Percentiles rank a stretch among this genome's conserved stretches.
Conservation (phyloP, 1,140 invertebrate genomes). For the Zaprionus camerounensis region DNA sequence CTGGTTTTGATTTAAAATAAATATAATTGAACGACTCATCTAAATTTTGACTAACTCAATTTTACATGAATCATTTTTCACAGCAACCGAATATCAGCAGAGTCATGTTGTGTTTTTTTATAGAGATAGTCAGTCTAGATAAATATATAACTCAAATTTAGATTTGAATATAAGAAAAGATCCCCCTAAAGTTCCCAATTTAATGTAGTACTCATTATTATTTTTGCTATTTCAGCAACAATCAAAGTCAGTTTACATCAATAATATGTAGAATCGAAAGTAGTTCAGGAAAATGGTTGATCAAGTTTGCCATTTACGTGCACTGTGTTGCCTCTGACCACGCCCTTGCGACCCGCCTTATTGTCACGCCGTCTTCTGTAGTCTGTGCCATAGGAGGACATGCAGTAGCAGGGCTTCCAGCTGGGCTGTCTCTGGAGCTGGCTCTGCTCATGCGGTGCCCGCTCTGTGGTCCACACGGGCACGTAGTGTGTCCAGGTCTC, state of each 20-base stretch:
- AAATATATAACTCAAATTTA: neutral
- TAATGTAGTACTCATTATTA: neutral
- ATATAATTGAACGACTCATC: neutral
- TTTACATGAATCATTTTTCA: neutral
- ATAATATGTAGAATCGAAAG: neutral
- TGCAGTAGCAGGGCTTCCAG: constrained; percentile 82
- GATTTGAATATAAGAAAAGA: neutral
- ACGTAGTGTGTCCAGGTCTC: constrained; percentile 79
- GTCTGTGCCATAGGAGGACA: constrained; percentile 61
- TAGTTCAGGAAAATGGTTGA: constrained; percentile 66
- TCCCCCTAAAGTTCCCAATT: neutral
- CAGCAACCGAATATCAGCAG: neutral
- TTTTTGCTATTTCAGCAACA: neutral
- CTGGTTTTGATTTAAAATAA: neutral
- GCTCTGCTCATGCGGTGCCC: constrained; percentile 61
- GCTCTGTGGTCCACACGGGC: constrained; percentile 81
- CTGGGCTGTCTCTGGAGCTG: constrained; percentile 61
- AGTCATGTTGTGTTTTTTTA: neutral
- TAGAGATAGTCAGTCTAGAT: neutral
- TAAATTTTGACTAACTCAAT: neutral
- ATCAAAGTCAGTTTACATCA: neutral
- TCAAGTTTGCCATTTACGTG: constrained; percentile 76
- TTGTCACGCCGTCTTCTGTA: constrained; percentile 64
- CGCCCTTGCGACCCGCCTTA: constrained; percentile 22
- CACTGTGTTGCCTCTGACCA: constrained; percentile 49